A percentile compares a stretch with the other conserved stretches of the same genome.
Conservation (phyloP, 2,797 vertebrate species). For the Gymnopithys bicolor region DNA sequence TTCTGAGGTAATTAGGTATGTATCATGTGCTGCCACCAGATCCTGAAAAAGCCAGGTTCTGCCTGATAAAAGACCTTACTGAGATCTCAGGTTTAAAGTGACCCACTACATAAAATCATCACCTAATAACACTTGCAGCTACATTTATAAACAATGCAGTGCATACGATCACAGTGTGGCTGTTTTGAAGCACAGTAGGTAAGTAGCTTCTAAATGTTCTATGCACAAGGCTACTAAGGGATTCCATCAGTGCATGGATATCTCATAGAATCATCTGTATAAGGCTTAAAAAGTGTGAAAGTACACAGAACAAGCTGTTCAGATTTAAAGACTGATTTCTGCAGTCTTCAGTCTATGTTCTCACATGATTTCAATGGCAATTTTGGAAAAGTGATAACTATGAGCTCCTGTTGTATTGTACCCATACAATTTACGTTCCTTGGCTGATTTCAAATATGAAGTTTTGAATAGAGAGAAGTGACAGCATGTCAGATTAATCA, state of each 20-base stretch:
- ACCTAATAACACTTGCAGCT: not conserved
- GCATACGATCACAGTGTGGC: rapidly evolving
- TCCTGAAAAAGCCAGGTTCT: not conserved
- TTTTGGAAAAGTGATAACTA: not conserved
- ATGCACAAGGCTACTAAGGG: not conserved
- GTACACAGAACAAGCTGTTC: not conserved
- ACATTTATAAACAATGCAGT: not conserved
- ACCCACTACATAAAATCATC: not conserved
- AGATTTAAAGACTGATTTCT: not conserved
- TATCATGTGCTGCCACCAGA: not conserved
- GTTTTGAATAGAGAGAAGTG: not conserved
- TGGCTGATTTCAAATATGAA: not conserved
- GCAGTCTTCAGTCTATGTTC: not conserved
- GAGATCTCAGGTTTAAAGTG: not conserved
- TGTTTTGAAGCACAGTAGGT: not conserved
- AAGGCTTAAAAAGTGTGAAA: not conserved
- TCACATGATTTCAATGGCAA: not conserved
- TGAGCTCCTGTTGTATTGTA: not conserved
- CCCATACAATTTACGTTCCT: not conserved
- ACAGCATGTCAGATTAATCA: not conserved
- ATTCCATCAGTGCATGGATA: not conserved
- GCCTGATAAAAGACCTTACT: not conserved
- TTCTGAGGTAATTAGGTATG: not conserved
- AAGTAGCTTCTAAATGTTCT: not conserved
- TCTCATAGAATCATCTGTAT: not conserved